Percentiles rank a stretch among this genome's conserved stretches.
These are phyloP conservation scores for Sinopyrophorus schimmeli DNA, from an alignment of 2,888 invertebrate genomes.

Conservation along the genomic window DNA sequence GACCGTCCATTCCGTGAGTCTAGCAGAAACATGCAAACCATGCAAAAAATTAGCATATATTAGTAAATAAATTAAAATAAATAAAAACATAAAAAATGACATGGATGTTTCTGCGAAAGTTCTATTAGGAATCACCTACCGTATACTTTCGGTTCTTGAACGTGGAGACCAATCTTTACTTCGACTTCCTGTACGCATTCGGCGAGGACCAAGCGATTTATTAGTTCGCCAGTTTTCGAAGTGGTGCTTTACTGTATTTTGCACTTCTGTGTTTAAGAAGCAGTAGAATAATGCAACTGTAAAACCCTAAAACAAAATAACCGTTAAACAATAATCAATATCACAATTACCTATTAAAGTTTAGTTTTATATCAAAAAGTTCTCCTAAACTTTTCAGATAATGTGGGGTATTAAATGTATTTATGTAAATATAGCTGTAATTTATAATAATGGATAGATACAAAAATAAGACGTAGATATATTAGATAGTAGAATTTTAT, in stretches of 20 bases:
- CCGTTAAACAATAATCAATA: too few relatives aligned
- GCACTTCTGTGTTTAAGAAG: constrained; percentile 90
- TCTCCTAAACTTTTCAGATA: too few relatives aligned
- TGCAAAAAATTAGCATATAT: constrained; percentile 25
- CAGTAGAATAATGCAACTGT: constrained; percentile 90
- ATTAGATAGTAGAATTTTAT: too few relatives aligned
- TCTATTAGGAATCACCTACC: constrained; percentile 58
- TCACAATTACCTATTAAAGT: too few relatives aligned
- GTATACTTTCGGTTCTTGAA: constrained; percentile 80
- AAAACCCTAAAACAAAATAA: constrained; percentile 70
- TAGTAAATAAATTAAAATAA: constrained; percentile 13
- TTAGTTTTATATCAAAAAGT: too few relatives aligned
- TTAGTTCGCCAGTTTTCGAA: constrained; percentile 77
- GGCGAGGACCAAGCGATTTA: constrained; percentile 64
- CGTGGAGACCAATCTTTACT: constrained; percentile 84
- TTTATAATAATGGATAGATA: too few relatives aligned
- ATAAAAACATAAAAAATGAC: constrained; percentile 4
- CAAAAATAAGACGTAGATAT: too few relatives aligned
- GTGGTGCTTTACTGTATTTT: constrained; percentile 81
- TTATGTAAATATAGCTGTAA: too few relatives aligned
- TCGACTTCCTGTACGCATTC: constrained; percentile 68
- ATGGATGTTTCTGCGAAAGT: constrained; percentile 1
- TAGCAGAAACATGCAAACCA: constrained; percentile 43
- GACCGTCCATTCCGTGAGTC: constrained; percentile 50
- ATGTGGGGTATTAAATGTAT: too few relatives aligned